These are phyloP conservation scores for Phyllotis vaccarum DNA, from an alignment of 2,797 vertebrate genomes.

Conservation along the genomic window DNA sequence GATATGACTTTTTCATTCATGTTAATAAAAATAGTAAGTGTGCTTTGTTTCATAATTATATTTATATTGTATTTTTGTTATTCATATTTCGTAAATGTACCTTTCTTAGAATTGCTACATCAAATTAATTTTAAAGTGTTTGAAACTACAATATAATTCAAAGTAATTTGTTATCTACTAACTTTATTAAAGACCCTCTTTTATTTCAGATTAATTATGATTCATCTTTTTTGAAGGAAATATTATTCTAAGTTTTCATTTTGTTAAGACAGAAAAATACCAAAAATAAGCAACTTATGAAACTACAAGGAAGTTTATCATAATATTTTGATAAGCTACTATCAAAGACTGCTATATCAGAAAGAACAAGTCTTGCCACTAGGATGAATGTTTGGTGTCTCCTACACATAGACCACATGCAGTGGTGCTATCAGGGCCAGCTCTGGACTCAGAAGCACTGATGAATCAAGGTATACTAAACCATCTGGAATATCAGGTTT, in stretches of 20 bases:
- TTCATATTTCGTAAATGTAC: conserved; percentile 16
- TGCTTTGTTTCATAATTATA: conserved; percentile 4
- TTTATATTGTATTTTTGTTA: conserved; percentile 18
- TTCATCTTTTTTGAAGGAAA: conserved; percentile 29
- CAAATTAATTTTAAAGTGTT: conserved; percentile 44
- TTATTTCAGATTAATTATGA: conserved; percentile 47
- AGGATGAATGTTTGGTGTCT: neutral
- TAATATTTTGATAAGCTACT: conserved; percentile 54
- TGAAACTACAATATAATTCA: conserved; percentile 1
- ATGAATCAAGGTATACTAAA: neutral
- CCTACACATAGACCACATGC: neutral
- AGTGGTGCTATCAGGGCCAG: neutral
- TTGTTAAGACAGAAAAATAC: neutral
- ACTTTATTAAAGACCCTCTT: conserved; percentile 8
- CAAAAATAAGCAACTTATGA: neutral
- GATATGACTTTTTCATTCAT: conserved; percentile 20
- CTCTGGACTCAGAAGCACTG: neutral
- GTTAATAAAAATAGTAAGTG: conserved; percentile 8
- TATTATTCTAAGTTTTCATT: neutral
- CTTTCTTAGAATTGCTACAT: conserved; percentile 2
- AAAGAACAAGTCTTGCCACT: neutral
- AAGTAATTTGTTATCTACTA: conserved; percentile 40
- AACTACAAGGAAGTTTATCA: neutral
- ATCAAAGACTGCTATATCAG: neutral
- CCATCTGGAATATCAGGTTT: neutral